phyloP scores from a whole-genome alignment of 2,113 vertebrate genomes.

The Mobula birostris region DNA sequence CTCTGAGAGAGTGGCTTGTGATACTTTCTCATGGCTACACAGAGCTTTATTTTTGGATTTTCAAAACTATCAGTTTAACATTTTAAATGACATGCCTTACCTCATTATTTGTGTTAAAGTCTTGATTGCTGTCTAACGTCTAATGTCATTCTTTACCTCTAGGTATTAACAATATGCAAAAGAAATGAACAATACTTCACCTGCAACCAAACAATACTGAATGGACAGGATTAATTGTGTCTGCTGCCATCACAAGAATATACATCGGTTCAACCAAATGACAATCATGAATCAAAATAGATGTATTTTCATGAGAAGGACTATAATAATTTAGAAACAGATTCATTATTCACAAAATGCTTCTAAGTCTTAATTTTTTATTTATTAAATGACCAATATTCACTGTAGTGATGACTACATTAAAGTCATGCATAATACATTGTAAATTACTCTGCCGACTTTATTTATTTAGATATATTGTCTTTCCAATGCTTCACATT shows the following conservation, averaged over 20 bases:
- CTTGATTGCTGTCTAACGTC: background rate
- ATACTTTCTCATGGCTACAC: background rate
- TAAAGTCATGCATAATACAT: background rate
- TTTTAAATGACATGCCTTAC: background rate
- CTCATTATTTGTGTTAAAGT: background rate
- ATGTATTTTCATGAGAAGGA: conserved; percentile 10
- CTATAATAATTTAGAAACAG: conserved; percentile 7
- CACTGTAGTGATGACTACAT: conserved; percentile 22
- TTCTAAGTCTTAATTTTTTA: conserved; percentile 36
- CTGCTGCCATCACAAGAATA: conserved; percentile 15
- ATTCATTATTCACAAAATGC: conserved; percentile 31
- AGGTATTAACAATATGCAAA: conserved; percentile 25
- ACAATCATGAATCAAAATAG: conserved; percentile 31
- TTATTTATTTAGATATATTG: conserved; percentile 36
- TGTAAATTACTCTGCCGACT: conserved; percentile 27
- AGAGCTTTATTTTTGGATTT: background rate
- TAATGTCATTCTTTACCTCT: background rate
- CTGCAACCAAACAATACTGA: conserved; percentile 19
- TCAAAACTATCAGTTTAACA: background rate
- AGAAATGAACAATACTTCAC: conserved; percentile 1
- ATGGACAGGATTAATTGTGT: background rate
- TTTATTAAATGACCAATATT: conserved; percentile 37
- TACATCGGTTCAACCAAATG: conserved; percentile 22
- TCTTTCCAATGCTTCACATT: conserved; percentile 31
- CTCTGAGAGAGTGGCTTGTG: background rate